phyloP scores from a whole-genome alignment of 1,140 invertebrate species.

The Sarcophaga bullata region DNA sequence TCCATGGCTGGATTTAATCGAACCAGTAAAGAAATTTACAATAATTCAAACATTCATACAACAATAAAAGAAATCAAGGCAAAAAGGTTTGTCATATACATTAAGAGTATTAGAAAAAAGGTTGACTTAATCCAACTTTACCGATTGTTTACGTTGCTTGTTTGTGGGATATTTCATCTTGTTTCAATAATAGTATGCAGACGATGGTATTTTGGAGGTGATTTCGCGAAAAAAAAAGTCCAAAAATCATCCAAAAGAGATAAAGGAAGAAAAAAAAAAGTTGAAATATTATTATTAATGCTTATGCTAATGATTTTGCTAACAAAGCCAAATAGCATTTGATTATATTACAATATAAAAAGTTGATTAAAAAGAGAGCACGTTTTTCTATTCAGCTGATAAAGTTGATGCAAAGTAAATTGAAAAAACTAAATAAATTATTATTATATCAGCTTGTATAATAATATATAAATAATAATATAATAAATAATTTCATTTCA shows the following conservation, averaged over 20 bases:
- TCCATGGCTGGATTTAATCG: too few relatives aligned
- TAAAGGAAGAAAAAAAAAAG: slow-evolving; percentile 11
- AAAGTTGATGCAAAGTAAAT: too few relatives aligned
- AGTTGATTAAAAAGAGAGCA: not conserved
- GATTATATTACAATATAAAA: not conserved
- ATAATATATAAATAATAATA: too few relatives aligned
- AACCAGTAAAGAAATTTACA: too few relatives aligned
- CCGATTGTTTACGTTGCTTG: slow-evolving; percentile 10
- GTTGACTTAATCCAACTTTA: not conserved
- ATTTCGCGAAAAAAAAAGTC: slow-evolving; percentile 4
- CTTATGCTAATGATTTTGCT: not conserved
- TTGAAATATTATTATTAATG: slow-evolving; percentile 1
- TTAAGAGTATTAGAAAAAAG: too few relatives aligned
- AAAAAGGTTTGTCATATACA: too few relatives aligned
- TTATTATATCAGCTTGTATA: too few relatives aligned
- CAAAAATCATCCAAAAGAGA: not conserved
- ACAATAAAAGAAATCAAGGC: too few relatives aligned
- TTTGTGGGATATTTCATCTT: slow-evolving; percentile 17
- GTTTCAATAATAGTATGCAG: not conserved
- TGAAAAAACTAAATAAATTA: too few relatives aligned
- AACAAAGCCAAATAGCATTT: not conserved
- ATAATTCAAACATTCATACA: too few relatives aligned
- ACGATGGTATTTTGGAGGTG: not conserved
- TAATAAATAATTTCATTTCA: too few relatives aligned
- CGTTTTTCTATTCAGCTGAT: too few relatives aligned